Base-by-base conservation (phyloP, 2,113 vertebrate species). In the Acinonyx jubatus region DNA sequence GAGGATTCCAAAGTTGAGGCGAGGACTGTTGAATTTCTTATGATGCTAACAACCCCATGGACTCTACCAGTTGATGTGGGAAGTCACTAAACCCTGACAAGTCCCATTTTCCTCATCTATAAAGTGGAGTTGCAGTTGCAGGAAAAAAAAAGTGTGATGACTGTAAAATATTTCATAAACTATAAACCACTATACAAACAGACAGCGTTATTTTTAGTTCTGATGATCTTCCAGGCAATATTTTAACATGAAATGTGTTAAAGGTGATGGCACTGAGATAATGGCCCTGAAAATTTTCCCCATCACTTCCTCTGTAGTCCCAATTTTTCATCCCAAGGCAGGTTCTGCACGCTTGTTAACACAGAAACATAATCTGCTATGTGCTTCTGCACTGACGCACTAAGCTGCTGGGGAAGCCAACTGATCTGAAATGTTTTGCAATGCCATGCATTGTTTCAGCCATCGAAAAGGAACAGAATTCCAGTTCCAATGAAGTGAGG, bases 281-380 rank as follows among this genome's bases (percentile, higher is more conserved):
- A 73, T 57, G 41, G 68, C 41, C 66, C 13, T 63, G 36, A 68
- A 92, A 86, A 65, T 18, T 36, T 66, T 66, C n/a, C 48, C 84
- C n/a, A 63, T 36, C 15, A 9, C 29, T 55, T 92, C 29, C 66
- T 90, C 87, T 86, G 33, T 27, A 6, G 65, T 31, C 33, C 79
- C 16, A 7, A 8, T 33, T 73, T 90, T 87, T 74, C 65, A 95
- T 90, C 27, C 48, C 18, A 14, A 61, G 89, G 61, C 33, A 55
- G 55, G 41, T 65, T 74, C 89, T 71, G n/a, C 79, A 41, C 85
- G 55, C 65, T 66, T 95, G 83, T 95, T 94, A 90, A 92, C 76
- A 96, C n/a, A 95, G 97, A 96, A 94, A 98, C 84, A 82, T 45
- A 79, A 98, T 96, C 92, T 88, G 68, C 86, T 78, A 25, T 97